Base-by-base conservation (phyloP, 2,797 vertebrate genomes). In the Eleutherodactylus coqui region DNA sequence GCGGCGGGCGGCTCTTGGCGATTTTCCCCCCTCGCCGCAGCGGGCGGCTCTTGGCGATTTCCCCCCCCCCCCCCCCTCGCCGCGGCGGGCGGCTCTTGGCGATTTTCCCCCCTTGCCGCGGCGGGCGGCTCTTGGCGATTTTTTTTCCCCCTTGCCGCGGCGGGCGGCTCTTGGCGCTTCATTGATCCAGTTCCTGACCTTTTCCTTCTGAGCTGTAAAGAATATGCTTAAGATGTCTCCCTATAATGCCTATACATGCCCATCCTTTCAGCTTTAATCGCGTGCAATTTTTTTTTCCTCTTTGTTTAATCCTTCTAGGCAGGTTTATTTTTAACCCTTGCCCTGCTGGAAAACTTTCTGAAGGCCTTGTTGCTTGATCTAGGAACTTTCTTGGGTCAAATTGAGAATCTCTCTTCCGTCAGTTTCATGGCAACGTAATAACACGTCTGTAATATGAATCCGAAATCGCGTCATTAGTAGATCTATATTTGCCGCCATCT, bases 111-210 rank as follows among this genome's bases (percentile, higher is more conserved):
- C n/a, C n/a, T n/a, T n/a, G n/a, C n/a, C n/a, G n/a, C n/a, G n/a
- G n/a, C n/a, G n/a, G n/a, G n/a, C n/a, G n/a, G n/a, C 45, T 21
- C 3, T 53, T 10, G 3, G 16, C 19, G 1, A 3, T 5, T 7
- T 5, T 5, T 2, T 62, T 13, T 10, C 36, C 45, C 49, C 29
- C 2, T 4, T 19, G 5, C 51, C 21, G n/a, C 41, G 47, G 64
- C 24, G 58, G 72, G 58, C 34, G 32, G 6, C 34, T 29, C 38
- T 41, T 27, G 41, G 55, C 53, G 70, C 70, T 75, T 70, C 69
- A 67, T 82, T 72, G 84, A 88, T 82, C 43, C 55, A 88, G 84
- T 90, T 88, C 79, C 86, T 86, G 38, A 82, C 85, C 78, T 89
- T n/a, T 90, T 81, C 79, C 41, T 58, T 62, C 21, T 36, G 21